These are phyloP conservation scores for Mus pahari DNA, from an alignment of 2,113 vertebrate species.

Conservation along the genomic window DNA sequence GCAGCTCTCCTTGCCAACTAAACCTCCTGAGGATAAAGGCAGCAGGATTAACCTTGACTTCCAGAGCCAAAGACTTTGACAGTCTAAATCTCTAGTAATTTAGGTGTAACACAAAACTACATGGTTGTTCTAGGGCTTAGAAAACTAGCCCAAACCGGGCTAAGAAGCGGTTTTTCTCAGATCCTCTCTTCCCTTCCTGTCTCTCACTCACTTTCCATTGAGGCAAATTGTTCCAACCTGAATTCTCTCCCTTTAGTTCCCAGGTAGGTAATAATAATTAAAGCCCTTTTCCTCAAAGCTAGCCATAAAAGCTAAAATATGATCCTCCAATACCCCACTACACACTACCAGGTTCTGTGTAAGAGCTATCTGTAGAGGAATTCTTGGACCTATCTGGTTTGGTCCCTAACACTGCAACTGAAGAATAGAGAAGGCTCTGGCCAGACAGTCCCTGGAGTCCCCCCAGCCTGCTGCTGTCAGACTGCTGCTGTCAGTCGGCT, in stretches of 20 bases:
- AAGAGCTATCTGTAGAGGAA: neutral
- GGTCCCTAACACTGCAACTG: neutral
- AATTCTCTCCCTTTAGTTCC: neutral
- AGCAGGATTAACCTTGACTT: conserved; percentile 17
- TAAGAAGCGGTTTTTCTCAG: neutral
- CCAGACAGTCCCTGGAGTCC: too few relatives aligned
- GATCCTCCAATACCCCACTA: neutral
- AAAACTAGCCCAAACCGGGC: neutral
- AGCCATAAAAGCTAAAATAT: neutral
- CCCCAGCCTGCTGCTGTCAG: neutral
- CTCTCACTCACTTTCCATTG: neutral
- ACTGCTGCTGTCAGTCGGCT: too few relatives aligned
- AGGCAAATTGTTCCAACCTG: neutral
- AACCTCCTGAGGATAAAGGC: neutral
- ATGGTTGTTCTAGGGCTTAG: neutral
- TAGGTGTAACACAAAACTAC: neutral
- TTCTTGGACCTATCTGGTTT: neutral
- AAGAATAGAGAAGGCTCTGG: neutral
- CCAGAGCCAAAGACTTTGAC: neutral
- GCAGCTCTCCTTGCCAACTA: neutral
- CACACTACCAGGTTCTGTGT: neutral
- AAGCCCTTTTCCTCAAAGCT: neutral
- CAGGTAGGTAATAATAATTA: neutral
- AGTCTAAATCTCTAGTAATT: neutral
- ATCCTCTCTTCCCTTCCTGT: neutral